These are phyloP conservation scores for Drosophila lutescens DNA, from an alignment of 2,888 invertebrate species.

Conservation along the genomic window DNA sequence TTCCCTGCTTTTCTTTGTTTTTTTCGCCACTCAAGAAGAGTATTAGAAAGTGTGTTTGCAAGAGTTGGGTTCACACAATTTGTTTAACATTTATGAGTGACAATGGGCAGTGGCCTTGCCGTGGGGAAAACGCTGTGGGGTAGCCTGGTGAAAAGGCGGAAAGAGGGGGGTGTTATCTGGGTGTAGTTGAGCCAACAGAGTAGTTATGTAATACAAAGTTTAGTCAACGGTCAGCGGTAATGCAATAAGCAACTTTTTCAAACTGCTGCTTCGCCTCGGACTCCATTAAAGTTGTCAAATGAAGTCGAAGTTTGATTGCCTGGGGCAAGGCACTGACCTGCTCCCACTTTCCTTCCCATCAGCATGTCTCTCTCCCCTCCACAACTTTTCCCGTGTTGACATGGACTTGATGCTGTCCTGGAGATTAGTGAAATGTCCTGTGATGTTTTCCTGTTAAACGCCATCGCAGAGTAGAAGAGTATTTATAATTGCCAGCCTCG, in stretches of 20 bases:
- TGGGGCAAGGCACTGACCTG: constrained; percentile 36
- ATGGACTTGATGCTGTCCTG: constrained; percentile 37
- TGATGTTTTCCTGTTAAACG: constrained; percentile 60
- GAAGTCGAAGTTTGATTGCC: constrained; percentile 74
- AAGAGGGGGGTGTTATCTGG: not conserved
- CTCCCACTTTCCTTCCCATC: constrained; percentile 3
- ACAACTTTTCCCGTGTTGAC: constrained; percentile 35
- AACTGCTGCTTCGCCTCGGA: constrained; percentile 63
- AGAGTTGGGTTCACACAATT: constrained; percentile 9
- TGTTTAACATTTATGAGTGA: constrained; percentile 54
- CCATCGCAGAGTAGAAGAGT: constrained; percentile 36
- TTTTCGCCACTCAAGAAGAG: not conserved
- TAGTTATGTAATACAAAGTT: constrained; percentile 50
- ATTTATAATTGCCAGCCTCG: constrained; percentile 58
- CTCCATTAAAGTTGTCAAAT: constrained; percentile 78
- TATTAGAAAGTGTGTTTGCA: not conserved
- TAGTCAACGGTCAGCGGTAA: constrained; percentile 48
- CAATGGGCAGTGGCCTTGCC: constrained; percentile 35
- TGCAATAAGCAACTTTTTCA: constrained; percentile 64
- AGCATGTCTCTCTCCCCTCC: not conserved
- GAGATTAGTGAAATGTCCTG: constrained; percentile 55
- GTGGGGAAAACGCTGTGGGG: constrained; percentile 1
- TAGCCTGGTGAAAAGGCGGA: constrained; percentile 3
- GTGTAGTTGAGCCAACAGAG: constrained; percentile 25
- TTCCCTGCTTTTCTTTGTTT: not conserved